A percentile compares a stretch with the other conserved stretches of the same genome.
Evolutionary conservation across 2,888 invertebrate species (phyloP).

Genomic region (Griposia aprilina): DNA sequence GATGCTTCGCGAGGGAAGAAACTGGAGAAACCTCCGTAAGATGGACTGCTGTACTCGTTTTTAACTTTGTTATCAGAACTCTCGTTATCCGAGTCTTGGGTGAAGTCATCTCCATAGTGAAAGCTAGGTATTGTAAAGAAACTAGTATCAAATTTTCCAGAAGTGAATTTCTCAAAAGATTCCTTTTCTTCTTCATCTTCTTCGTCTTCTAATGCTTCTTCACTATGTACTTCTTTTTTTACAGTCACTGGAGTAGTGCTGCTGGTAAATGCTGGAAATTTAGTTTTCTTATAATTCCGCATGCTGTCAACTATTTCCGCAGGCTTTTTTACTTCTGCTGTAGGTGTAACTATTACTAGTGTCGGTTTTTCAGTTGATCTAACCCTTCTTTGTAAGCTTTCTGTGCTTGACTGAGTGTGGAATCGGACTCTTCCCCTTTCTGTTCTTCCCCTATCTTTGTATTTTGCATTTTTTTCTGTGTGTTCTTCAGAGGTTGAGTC

Average conservation of each 20-base stretch:
- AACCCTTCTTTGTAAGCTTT: slow-evolving; percentile 73
- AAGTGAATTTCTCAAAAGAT: slow-evolving; percentile 85
- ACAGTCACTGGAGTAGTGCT: slow-evolving; percentile 74
- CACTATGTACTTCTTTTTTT: slow-evolving; percentile 69
- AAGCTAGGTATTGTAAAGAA: slow-evolving; percentile 88
- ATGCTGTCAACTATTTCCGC: slow-evolving; percentile 84
- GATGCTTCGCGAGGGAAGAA: slow-evolving; percentile 79
- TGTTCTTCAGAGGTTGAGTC: slow-evolving; percentile 85
- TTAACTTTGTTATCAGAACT: slow-evolving; percentile 79
- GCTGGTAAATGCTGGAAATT: slow-evolving; percentile 76
- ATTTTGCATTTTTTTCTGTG: slow-evolving; percentile 87
- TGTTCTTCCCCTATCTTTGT: slow-evolving; percentile 85
- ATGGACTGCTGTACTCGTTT: slow-evolving; percentile 78
- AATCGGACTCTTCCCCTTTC: slow-evolving; percentile 86
- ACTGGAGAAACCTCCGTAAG: slow-evolving; percentile 81
- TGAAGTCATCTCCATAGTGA: slow-evolving; percentile 78
- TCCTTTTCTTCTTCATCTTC: slow-evolving; percentile 80
- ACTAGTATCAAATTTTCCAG: slow-evolving; percentile 87
- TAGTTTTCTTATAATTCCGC: slow-evolving; percentile 83
- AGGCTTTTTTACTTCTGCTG: slow-evolving; percentile 84
- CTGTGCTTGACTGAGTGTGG: slow-evolving; percentile 77
- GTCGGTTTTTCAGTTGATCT: slow-evolving; percentile 77
- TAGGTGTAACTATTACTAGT: slow-evolving; percentile 85
- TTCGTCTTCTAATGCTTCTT: slow-evolving; percentile 78
- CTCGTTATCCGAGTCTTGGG: slow-evolving; percentile 73